Conservation (phyloP, 1,140 invertebrate genomes). For the Drosophila serrata region DNA sequence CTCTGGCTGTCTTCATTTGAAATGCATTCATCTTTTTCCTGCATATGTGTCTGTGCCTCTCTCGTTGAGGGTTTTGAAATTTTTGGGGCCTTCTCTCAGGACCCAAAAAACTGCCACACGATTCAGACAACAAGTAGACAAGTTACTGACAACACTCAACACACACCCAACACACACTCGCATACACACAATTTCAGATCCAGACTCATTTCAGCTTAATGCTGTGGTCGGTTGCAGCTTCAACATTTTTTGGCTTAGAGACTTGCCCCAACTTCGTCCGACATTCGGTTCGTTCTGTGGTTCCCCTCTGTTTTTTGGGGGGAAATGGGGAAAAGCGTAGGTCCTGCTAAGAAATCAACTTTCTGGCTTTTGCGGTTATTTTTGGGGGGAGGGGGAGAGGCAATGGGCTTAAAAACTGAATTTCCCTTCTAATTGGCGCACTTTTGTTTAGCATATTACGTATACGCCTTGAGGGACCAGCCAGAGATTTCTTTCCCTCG, state of each 20-base stretch:
- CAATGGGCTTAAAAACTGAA: slow-evolving; percentile 70
- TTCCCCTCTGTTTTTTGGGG: slow-evolving; percentile 18
- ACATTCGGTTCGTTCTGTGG: slow-evolving; percentile 61
- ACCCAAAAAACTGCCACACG: slow-evolving; percentile 47
- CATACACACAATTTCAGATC: slow-evolving; percentile 5
- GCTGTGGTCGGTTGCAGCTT: slow-evolving; percentile 60
- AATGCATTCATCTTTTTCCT: slow-evolving; percentile 77
- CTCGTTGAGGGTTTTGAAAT: slow-evolving; percentile 41
- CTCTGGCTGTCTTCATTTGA: slow-evolving; percentile 54
- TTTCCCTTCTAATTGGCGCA: slow-evolving; percentile 80
- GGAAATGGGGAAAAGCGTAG: not conserved
- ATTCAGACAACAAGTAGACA: slow-evolving; percentile 77
- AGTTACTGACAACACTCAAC: slow-evolving; percentile 66
- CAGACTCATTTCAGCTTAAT: slow-evolving; percentile 63
- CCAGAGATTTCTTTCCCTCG: slow-evolving; percentile 9
- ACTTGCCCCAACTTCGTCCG: slow-evolving; percentile 46
- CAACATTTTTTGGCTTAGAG: slow-evolving; percentile 63
- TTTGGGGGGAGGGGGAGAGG: slow-evolving; percentile 26
- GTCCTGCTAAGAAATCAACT: slow-evolving; percentile 77
- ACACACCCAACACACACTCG: slow-evolving; percentile 1
- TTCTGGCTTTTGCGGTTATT: slow-evolving; percentile 72
- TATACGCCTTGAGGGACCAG: slow-evolving; percentile 42
- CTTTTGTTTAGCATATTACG: slow-evolving; percentile 78
- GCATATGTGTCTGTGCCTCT: slow-evolving; percentile 23
- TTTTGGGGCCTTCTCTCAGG: slow-evolving; percentile 24